Percentiles rank a stretch among this genome's conserved stretches.
These are phyloP conservation scores for Stenchaetothrips biformis DNA, from an alignment of 2,888 invertebrate species.

Conservation along the genomic window DNA sequence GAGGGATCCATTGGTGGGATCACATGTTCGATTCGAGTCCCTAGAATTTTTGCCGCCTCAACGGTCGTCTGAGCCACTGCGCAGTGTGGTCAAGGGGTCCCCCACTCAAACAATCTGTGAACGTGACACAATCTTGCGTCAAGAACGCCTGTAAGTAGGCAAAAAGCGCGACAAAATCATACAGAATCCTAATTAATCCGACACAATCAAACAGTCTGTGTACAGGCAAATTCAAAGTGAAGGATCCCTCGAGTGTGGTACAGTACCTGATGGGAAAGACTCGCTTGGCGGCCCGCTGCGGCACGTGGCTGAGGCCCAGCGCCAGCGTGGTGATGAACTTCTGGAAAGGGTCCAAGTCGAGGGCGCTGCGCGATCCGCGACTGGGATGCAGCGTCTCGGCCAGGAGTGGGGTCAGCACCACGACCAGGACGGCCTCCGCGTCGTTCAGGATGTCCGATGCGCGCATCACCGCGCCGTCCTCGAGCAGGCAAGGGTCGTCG, in stretches of 20 bases:
- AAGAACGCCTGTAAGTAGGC: no score
- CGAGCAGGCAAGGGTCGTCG: not conserved
- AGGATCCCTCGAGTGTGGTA: not conserved
- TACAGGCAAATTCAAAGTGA: no score
- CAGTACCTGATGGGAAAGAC: not conserved
- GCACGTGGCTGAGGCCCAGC: not conserved
- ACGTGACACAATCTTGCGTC: no score
- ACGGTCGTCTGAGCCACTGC: no score
- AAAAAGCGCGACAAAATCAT: no score
- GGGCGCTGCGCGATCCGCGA: not conserved
- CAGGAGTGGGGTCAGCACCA: not conserved
- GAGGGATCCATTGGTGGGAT: no score
- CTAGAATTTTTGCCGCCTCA: no score
- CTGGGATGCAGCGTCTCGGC: not conserved
- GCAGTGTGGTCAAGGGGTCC: no score
- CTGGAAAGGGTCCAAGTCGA: not conserved
- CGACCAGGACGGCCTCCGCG: not conserved
- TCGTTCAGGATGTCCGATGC: not conserved
- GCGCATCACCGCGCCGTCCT: not conserved
- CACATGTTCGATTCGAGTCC: no score
- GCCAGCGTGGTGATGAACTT: not conserved
- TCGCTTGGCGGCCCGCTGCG: not conserved
- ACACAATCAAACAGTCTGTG: no score
- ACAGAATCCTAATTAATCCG: no score
- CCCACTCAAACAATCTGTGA: no score